These are phyloP conservation scores for Otus sunia DNA, from an alignment of 2,113 vertebrate species.

Conservation along the genomic window DNA sequence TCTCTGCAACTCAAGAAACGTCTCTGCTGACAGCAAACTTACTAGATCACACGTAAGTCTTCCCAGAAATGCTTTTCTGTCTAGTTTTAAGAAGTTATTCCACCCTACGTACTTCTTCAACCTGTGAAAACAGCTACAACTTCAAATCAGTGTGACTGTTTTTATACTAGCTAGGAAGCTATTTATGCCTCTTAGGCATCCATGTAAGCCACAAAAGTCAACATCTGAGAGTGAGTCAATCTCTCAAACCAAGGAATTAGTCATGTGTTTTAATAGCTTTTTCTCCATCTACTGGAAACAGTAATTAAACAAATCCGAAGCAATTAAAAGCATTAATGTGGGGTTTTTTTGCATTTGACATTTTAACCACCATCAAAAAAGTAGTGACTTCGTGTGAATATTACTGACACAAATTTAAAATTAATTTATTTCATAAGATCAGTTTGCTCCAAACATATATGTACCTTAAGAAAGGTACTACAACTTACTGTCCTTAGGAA, in stretches of 20 bases:
- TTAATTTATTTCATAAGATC: background rate
- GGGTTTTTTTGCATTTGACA: background rate
- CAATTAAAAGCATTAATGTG: background rate
- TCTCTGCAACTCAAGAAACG: background rate
- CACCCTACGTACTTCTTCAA: background rate
- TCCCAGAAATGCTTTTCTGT: background rate
- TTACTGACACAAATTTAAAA: background rate
- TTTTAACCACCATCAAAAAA: background rate
- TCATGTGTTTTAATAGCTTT: background rate
- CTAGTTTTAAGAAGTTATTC: background rate
- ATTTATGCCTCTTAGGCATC: background rate
- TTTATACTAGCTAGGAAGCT: background rate
- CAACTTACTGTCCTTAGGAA: background rate
- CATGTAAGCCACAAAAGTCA: background rate
- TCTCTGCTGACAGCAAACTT: background rate
- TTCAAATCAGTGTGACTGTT: background rate
- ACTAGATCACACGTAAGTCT: rapidly evolving
- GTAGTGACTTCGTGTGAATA: background rate
- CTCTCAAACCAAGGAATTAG: background rate
- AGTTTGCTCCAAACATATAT: background rate
- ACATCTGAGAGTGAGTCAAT: background rate
- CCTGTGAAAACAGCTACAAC: background rate
- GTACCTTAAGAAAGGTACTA: background rate
- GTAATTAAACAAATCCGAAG: background rate
- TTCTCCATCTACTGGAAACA: background rate